phyloP scores from a whole-genome alignment of 2,888 invertebrate genomes.

The Caenorhabditis sp. region DNA sequence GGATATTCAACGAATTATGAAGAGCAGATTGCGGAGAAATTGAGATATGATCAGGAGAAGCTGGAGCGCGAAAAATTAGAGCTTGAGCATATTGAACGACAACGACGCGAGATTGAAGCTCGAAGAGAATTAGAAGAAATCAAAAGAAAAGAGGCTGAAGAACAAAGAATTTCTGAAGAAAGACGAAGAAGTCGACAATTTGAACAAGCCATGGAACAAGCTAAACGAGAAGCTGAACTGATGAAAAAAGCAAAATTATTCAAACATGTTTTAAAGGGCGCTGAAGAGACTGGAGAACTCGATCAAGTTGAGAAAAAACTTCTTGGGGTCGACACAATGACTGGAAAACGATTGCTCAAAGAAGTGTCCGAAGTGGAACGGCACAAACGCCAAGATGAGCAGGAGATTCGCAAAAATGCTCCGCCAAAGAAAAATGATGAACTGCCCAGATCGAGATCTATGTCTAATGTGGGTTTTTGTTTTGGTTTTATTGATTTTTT shows the following conservation, averaged over 20 bases:
- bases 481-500: not conserved
- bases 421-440: constrained; percentile 11
- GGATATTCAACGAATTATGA: constrained; percentile 13
- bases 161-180: constrained; percentile 32
- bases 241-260: constrained; percentile 41
- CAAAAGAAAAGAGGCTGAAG: constrained; percentile 17
- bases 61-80: constrained; percentile 22
- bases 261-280: constrained; percentile 44
- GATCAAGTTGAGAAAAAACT: constrained; percentile 37
- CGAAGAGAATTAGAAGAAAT: constrained; percentile 21
- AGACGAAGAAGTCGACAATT: constrained; percentile 32
- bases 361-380: constrained; percentile 37
- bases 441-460: constrained; percentile 9
- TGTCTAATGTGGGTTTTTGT: constrained; percentile 26
- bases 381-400: constrained; percentile 35
- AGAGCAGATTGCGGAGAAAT: constrained; percentile 28
- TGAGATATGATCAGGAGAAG: constrained; percentile 17
- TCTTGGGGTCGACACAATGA: constrained; percentile 40
- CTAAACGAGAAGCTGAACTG: constrained; percentile 41
- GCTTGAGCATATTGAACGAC: constrained; percentile 21
- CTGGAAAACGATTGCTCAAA: constrained; percentile 35
- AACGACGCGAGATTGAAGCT: constrained; percentile 22
- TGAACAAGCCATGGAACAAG: constrained; percentile 41
- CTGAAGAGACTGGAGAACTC: constrained; percentile 27
- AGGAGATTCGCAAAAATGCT: constrained; percentile 38